Conservation (phyloP, 2,888 invertebrate genomes). For the Napeogenes sylphis region DNA sequence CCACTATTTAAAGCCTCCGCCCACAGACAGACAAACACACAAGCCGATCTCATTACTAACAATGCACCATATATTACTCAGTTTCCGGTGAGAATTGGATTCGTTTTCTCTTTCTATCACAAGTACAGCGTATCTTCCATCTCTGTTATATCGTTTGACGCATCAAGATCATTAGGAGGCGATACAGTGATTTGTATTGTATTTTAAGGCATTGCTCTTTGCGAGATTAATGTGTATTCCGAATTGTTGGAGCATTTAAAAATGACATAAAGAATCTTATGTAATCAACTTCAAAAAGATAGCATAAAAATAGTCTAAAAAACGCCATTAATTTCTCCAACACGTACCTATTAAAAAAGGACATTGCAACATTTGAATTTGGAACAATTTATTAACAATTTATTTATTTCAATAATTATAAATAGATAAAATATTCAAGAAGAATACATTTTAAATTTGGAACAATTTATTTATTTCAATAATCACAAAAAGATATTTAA, state of each 20-base stretch:
- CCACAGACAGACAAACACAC: slow-evolving; percentile 59
- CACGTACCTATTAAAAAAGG: no score
- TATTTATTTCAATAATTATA: no score
- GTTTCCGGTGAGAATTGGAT: slow-evolving; percentile 69
- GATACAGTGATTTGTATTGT: slow-evolving; percentile 71
- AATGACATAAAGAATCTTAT: background rate
- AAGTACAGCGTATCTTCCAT: slow-evolving; percentile 27
- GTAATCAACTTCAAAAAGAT: no score
- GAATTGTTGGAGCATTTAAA: slow-evolving; percentile 19
- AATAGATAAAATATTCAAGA: no score
- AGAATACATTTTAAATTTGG: no score
- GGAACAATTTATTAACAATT: no score
- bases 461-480: no score
- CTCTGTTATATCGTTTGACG: slow-evolving; percentile 55
- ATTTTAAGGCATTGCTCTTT: slow-evolving; percentile 34
- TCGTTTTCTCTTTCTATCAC: slow-evolving; percentile 41
- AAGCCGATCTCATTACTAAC: slow-evolving; percentile 75
- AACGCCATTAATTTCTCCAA: no score
- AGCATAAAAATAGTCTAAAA: background rate
- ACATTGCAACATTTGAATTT: no score
- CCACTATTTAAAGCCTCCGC: slow-evolving; percentile 40
- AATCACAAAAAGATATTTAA: no score
- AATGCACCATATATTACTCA: slow-evolving; percentile 74
- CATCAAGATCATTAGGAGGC: slow-evolving; percentile 71
- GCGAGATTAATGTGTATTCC: slow-evolving; percentile 26